phyloP scores from a whole-genome alignment of 2,888 invertebrate genomes.

The Steinernema scapterisci region DNA sequence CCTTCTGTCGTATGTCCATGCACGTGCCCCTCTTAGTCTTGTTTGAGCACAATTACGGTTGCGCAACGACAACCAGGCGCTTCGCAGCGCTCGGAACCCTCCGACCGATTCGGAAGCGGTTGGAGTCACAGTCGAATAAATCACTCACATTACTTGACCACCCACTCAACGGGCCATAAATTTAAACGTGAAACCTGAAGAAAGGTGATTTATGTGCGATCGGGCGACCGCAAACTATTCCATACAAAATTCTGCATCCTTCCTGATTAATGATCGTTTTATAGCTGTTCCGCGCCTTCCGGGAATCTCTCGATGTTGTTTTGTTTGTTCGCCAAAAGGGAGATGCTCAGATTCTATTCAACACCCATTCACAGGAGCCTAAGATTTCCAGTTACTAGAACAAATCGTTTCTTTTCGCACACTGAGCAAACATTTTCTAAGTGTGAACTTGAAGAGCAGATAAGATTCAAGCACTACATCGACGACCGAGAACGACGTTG shows the following conservation, averaged over 20 bases:
- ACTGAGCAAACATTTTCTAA: slow-evolving; percentile 1
- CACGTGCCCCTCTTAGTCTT: neutral
- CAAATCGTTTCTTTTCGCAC: slow-evolving; percentile 10
- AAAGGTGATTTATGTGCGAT: slow-evolving; percentile 5
- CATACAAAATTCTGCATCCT: slow-evolving; percentile 18
- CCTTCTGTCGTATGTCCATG: neutral
- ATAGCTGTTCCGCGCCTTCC: neutral
- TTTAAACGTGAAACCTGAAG: slow-evolving; percentile 28
- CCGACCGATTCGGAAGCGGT: neutral
- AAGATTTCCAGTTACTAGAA: neutral
- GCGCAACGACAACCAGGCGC: neutral
- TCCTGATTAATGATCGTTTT: slow-evolving; percentile 16
- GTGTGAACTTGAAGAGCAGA: neutral
- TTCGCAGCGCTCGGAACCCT: too few species aligned
- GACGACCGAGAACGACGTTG: too few species aligned
- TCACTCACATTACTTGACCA: slow-evolving; percentile 27
- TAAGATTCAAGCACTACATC: slow-evolving; percentile 17
- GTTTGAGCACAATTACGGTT: neutral
- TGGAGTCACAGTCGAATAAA: slow-evolving; percentile 2
- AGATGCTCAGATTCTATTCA: too few species aligned
- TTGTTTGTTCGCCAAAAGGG: neutral
- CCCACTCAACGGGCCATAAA: slow-evolving; percentile 24
- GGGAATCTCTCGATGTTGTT: too few species aligned
- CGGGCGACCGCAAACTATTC: slow-evolving; percentile 18
- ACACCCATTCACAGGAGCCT: too few species aligned